A percentile compares a stretch with the other conserved stretches of the same genome.
These are phyloP conservation scores for Linepithema humile DNA, from an alignment of 1,140 invertebrate genomes.

Conservation along the genomic window DNA sequence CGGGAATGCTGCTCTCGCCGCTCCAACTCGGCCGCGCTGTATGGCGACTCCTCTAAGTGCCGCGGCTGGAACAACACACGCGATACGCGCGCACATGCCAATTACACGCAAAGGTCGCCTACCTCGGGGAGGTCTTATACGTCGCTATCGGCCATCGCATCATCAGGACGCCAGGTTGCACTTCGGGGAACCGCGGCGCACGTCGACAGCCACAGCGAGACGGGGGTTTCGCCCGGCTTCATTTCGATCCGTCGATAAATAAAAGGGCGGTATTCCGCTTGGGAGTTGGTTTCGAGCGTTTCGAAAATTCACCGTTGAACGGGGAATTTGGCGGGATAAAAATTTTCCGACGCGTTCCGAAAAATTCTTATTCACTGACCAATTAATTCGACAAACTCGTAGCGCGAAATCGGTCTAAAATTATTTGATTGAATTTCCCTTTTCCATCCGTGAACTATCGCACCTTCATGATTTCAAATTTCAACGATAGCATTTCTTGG, in stretches of 20 bases:
- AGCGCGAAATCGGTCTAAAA: background rate
- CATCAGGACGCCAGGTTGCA: conserved; percentile 27
- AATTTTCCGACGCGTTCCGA: background rate
- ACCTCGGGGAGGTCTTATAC: conserved; percentile 19
- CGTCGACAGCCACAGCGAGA: conserved; percentile 53
- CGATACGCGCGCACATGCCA: conserved; percentile 61
- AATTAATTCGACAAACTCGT: background rate
- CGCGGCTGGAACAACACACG: conserved; percentile 84
- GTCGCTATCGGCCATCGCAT: background rate
- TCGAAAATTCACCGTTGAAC: background rate
- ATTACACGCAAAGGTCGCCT: conserved; percentile 42
- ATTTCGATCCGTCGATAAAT: background rate
- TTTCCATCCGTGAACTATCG: background rate
- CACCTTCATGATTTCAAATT: background rate
- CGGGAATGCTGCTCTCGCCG: conserved; percentile 88
- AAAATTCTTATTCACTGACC: background rate
- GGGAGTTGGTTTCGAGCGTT: background rate
- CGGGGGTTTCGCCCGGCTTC: conserved; percentile 9
- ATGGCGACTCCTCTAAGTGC: conserved; percentile 88
- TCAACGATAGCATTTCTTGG: background rate
- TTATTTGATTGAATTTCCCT: background rate
- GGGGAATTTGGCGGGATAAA: background rate
- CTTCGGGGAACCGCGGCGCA: conserved; percentile 27
- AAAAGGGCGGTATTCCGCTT: background rate
- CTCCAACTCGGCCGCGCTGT: conserved; percentile 87